These are phyloP conservation scores for Poecile atricapillus DNA, from an alignment of 2,113 vertebrate genomes.

Conservation along the genomic window DNA sequence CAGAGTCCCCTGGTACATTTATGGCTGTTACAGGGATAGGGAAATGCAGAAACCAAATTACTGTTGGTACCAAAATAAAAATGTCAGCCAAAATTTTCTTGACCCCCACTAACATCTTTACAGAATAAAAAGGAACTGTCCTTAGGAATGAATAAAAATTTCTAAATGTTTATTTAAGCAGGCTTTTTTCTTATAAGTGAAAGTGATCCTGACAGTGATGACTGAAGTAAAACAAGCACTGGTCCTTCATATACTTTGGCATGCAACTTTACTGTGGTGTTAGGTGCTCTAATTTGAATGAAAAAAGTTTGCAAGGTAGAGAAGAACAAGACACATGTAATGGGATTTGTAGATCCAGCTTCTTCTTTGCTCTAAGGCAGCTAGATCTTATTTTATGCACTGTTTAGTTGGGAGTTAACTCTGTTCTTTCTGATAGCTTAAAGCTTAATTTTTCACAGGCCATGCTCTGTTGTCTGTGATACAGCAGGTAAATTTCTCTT, in stretches of 20 bases:
- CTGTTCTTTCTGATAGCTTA: not conserved
- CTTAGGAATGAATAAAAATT: not conserved
- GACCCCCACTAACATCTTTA: not conserved
- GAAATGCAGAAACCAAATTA: not conserved
- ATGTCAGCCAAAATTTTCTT: not conserved
- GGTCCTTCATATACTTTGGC: not conserved
- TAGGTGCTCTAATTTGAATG: not conserved
- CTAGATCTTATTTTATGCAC: not conserved
- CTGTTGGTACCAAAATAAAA: not conserved
- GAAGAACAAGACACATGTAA: not conserved
- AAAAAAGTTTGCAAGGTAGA: not conserved
- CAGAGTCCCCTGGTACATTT: not conserved
- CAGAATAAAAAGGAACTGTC: not conserved
- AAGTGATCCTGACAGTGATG: not conserved
- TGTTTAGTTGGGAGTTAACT: not conserved
- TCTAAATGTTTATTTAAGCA: not conserved
- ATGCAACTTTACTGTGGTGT: not conserved
- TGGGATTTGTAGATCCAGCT: not conserved
- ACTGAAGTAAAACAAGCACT: not conserved
- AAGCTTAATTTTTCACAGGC: not conserved
- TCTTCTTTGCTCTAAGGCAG: not conserved
- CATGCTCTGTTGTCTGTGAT: not conserved
- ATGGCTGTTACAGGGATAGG: not conserved
- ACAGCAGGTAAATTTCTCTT: not conserved
- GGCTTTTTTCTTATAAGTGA: not conserved